These are phyloP conservation scores for Scrobipalpa costella DNA, from an alignment of 2,888 invertebrate genomes.

Conservation along the genomic window DNA sequence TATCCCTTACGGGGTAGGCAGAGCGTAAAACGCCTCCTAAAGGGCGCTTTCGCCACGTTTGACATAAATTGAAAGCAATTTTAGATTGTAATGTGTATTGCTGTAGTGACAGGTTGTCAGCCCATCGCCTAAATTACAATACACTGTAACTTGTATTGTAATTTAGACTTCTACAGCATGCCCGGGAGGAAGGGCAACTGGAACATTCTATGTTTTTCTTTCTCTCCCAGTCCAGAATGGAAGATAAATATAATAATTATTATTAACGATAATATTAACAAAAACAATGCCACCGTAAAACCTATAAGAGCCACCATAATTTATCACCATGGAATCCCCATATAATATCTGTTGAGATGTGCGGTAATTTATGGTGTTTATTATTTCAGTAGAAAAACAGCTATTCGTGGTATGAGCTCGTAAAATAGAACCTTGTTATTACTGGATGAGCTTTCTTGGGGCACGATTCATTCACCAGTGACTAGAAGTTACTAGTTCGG, in stretches of 20 bases:
- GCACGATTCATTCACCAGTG: not conserved
- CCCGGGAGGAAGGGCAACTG: too few relatives aligned
- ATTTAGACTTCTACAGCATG: too few relatives aligned
- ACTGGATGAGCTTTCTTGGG: constrained; percentile 2
- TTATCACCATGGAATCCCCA: constrained; percentile 21
- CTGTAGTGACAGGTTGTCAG: too few relatives aligned
- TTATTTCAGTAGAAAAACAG: constrained; percentile 24
- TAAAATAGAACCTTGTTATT: constrained; percentile 22
- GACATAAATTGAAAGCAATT: too few relatives aligned
- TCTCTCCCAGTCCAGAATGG: too few relatives aligned
- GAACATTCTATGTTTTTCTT: too few relatives aligned
- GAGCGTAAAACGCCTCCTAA: too few relatives aligned
- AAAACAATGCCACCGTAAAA: constrained; percentile 19
- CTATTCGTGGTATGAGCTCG: constrained; percentile 13
- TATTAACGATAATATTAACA: constrained; percentile 5
- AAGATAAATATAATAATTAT: not conserved
- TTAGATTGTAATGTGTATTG: too few relatives aligned
- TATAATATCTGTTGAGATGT: constrained; percentile 11
- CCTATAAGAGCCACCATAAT: constrained; percentile 15
- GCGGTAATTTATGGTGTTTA: constrained; percentile 26
- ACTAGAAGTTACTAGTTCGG: not conserved
- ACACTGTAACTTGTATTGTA: too few relatives aligned
- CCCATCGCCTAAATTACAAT: too few relatives aligned
- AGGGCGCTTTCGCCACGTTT: too few relatives aligned
- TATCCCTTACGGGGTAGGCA: too few relatives aligned